Base-by-base conservation (phyloP, 2,797 vertebrate genomes). In the Anabas testudineus region DNA sequence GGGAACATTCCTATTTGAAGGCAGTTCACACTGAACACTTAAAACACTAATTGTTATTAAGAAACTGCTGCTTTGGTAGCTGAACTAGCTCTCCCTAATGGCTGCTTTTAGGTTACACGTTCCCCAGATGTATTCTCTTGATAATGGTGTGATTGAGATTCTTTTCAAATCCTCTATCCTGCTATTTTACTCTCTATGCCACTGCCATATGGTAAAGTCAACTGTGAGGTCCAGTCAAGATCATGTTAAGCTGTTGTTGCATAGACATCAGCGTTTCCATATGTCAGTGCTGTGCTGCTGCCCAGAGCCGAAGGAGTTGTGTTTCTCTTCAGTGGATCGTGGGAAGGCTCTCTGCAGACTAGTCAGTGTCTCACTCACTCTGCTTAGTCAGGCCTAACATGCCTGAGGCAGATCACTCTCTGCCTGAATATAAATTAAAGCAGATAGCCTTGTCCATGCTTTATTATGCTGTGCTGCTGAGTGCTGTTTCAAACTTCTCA, bases 321-420 rank as follows among this genome's bases (percentile, higher is more conserved):
- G 61, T 82, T 81, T 82, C 67, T 85, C 60, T 60, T 82, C 67
- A 54, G 72, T 69, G 78, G 82, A 63, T 74, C 6, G 71, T 88
- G 80, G 72, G 79, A 90, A 85, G 85, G 56, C 77, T 88, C 78
- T 85, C 79, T 81, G 83, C 76, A 88, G 85, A 79, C 85, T 71
- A 89, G 87, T 89, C 86, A 68, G 71, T 73, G 83, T 87, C 83
- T 89, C 78, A 41, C 81, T 87, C 74, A 64, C 78, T 82, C 77
- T 85, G 91, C 91, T 93, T 93, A 91, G 86, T 93, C 92, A 91
- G 88, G 88, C 84, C 87, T 53, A 71, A 86, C 82, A 78, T 48
- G 78, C 87, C 90, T 42, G 52, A 86, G 87, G 86, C 90, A 80
- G 83, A 88, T 86, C 74, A 73, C 81, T 90, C 87, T 86, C 83